Conservation (phyloP, 2,888 invertebrate species). For the Pseudolycoriella hygida region DNA sequence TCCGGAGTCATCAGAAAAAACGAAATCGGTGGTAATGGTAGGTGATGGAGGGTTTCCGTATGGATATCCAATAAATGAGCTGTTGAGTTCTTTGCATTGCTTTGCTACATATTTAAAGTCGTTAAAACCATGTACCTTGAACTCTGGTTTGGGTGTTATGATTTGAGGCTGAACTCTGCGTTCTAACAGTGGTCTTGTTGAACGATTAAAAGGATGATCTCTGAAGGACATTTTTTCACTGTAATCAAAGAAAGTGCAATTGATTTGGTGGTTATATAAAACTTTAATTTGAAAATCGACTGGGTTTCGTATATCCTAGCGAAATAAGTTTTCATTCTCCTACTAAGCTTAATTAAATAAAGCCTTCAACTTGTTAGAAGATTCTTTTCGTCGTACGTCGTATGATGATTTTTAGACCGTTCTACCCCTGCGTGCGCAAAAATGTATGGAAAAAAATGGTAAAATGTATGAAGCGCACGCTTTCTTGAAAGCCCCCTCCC, state of each 20-base stretch:
- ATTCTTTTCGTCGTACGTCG: too few relatives aligned
- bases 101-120: slow-evolving; percentile 26
- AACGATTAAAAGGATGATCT: slow-evolving; percentile 24
- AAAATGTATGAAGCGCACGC: too few relatives aligned
- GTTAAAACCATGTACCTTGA: slow-evolving; percentile 26
- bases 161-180: slow-evolving; percentile 5
- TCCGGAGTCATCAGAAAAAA: neutral
- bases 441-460: too few relatives aligned
- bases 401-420: too few relatives aligned
- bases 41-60: slow-evolving; percentile 25
- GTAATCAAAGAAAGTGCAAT: neutral
- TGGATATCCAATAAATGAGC: slow-evolving; percentile 24
- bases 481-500: too few relatives aligned
- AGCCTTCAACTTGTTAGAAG: too few relatives aligned
- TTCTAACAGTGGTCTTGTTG: slow-evolving; percentile 21
- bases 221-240: neutral
- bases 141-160: slow-evolving; percentile 18
- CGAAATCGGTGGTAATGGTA: neutral
- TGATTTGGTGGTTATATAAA: too few relatives aligned
- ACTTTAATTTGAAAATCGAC: too few relatives aligned
- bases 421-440: too few relatives aligned
- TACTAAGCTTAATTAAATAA: too few relatives aligned
- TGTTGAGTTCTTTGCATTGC: slow-evolving; percentile 24
- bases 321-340: too few relatives aligned
- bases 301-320: too few relatives aligned